Base-by-base conservation (phyloP, 2,113 vertebrate species). In the Mobula birostris region DNA sequence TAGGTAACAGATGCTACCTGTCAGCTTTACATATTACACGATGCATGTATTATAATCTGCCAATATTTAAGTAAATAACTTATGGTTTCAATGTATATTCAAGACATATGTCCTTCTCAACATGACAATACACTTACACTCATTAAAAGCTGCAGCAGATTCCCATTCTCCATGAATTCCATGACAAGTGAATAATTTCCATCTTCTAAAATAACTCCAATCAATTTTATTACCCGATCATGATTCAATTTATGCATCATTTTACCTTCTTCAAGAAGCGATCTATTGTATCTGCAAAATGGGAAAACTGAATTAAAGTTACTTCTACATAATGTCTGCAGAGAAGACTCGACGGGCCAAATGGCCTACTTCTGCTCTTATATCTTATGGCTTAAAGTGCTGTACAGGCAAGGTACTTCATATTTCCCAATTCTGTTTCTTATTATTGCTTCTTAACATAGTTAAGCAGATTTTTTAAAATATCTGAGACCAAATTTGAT, bases 111-210 rank as follows among this genome's bases (percentile, higher is more conserved):
- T 19, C 19, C 72, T 74, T 74, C 72, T 74, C 21, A 19, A 74
- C 19, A 74, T 74, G 72, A 74, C 19, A 19, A 24, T 32, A 32
- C 76, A 96, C 97, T 97, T 95, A 98, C 97, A 48, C 95, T 95
- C 74, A 97, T 95, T 1, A 99, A 97, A 96, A 99, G 97, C n/a
- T 95, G 96, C 96, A 98, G 96, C 94, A 99, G 96, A 96, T 98
- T 98, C 0, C 98, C 98, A 94, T 97, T 97, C 74, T 97, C 96
- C 95, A 99, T 97, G 68, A 98, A 98, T 85, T 99, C 98, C 97
- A 99, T 98, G 68, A 99, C 98, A 12, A 99, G 96, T 0, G 98
- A 98, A 95, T 98, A 98, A 94, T 98, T 98, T 56, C 97, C 96
- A 0, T 99, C 98, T 95, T 99, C 98, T 94, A 99, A 95, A 95